These are phyloP conservation scores for Chelon auratus DNA, from an alignment of 2,797 vertebrate species.

Conservation along the genomic window DNA sequence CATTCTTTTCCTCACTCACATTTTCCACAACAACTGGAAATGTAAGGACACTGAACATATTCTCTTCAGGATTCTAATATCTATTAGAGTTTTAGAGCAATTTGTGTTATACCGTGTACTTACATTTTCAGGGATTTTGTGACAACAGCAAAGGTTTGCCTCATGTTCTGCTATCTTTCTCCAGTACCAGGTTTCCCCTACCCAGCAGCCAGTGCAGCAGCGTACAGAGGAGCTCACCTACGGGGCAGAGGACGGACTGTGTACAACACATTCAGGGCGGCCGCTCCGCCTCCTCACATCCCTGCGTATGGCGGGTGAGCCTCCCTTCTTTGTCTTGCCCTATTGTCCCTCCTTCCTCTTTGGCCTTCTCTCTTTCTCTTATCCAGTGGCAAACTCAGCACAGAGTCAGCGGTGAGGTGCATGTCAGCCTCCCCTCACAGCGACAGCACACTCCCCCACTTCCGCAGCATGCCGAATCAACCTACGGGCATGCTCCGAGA, in stretches of 20 bases:
- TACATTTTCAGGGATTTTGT: not conserved
- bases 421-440: slow-evolving; percentile 43
- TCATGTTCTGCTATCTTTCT: slow-evolving; percentile 24
- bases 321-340: slow-evolving; percentile 14
- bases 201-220: slow-evolving; percentile 90
- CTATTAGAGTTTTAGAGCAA: not conserved
- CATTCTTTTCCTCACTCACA: slow-evolving; percentile 7
- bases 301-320: slow-evolving; percentile 96
- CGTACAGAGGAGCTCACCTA: slow-evolving; percentile 95
- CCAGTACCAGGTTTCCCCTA: slow-evolving; percentile 96
- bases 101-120: not conserved
- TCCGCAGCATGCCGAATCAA: slow-evolving; percentile 55
- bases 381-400: slow-evolving; percentile 18
- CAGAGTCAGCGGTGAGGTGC: slow-evolving; percentile 26
- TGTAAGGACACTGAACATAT: slow-evolving; percentile 11
- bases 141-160: not conserved
- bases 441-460: slow-evolving; percentile 22
- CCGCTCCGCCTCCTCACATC: slow-evolving; percentile 94
- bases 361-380: not conserved
- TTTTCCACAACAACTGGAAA: slow-evolving; percentile 18
- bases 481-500: slow-evolving; percentile 68
- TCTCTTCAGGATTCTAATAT: slow-evolving; percentile 14
- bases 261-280: slow-evolving; percentile 95
- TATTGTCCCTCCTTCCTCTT: slow-evolving; percentile 11
- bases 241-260: slow-evolving; percentile 94